These are phyloP conservation scores for Andrena bicolor DNA, from an alignment of 2,888 invertebrate species.

Conservation along the genomic window DNA sequence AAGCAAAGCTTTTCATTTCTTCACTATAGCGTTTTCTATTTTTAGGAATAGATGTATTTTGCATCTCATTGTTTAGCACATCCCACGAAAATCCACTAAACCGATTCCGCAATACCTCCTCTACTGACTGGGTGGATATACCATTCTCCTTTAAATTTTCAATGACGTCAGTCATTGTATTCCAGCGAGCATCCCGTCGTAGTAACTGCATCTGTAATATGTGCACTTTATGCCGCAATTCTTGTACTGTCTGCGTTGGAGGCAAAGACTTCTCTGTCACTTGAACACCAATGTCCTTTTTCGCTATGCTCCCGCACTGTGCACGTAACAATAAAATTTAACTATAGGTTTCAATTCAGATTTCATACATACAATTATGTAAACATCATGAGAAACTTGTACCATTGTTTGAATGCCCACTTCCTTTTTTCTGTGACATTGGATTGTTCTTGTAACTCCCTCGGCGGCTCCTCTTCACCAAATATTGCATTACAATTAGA, in stretches of 20 bases:
- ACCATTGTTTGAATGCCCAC: no score
- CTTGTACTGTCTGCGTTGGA: neutral
- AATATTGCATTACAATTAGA: no score
- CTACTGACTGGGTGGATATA: neutral
- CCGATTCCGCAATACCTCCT: neutral
- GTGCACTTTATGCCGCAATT: neutral
- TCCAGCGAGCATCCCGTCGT: neutral
- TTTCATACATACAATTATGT: no score
- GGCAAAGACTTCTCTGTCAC: no score
- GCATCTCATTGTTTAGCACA: neutral
- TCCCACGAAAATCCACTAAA: neutral
- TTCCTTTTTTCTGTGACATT: no score
- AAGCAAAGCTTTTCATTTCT: constrained; percentile 8
- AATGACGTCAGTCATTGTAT: constrained; percentile 4
- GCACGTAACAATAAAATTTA: no score
- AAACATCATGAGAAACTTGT: no score
- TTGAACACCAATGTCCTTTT: no score
- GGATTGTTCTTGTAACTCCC: no score
- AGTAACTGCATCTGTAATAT: neutral
- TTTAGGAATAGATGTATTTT: neutral
- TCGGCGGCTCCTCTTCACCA: no score
- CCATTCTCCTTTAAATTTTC: neutral
- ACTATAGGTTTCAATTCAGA: no score
- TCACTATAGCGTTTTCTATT: neutral
- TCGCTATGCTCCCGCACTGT: no score